phyloP scores from a whole-genome alignment of 2,113 vertebrate genomes.

The Oceanodroma tethys region DNA sequence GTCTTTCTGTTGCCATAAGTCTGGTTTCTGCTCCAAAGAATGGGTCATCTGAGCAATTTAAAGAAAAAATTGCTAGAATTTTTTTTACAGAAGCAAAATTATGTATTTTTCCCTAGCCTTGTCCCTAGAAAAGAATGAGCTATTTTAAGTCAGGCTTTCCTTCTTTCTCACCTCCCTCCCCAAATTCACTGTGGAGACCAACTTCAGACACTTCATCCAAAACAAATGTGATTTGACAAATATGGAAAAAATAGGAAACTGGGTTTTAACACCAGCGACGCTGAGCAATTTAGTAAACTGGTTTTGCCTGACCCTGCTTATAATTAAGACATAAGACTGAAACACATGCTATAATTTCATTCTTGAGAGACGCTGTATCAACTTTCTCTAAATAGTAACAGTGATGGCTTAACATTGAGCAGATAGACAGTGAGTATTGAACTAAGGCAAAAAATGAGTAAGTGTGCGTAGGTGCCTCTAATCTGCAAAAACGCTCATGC shows the following conservation, averaged over 20 bases:
- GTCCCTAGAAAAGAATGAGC: not conserved
- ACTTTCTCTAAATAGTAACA: not conserved
- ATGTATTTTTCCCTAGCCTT: not conserved
- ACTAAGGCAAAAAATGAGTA: not conserved
- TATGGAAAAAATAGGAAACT: not conserved
- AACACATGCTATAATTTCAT: not conserved
- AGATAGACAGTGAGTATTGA: not conserved
- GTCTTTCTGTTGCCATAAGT: not conserved
- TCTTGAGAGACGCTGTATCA: not conserved
- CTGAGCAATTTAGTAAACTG: not conserved
- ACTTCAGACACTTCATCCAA: not conserved
- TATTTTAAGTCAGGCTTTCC: not conserved
- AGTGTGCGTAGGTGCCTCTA: not conserved
- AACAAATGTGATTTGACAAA: not conserved
- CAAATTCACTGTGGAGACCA: not conserved
- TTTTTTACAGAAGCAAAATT: not conserved
- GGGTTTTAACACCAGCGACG: not conserved
- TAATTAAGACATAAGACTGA: not conserved
- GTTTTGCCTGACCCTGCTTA: not conserved
- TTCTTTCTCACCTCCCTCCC: not conserved
- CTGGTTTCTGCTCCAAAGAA: not conserved
- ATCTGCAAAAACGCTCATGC: not conserved
- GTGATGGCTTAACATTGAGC: not conserved
- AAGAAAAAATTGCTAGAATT: not conserved
- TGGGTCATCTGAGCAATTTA: not conserved